phyloP scores from a whole-genome alignment of 2,888 invertebrate species.

The Orthonevra nobilis region DNA sequence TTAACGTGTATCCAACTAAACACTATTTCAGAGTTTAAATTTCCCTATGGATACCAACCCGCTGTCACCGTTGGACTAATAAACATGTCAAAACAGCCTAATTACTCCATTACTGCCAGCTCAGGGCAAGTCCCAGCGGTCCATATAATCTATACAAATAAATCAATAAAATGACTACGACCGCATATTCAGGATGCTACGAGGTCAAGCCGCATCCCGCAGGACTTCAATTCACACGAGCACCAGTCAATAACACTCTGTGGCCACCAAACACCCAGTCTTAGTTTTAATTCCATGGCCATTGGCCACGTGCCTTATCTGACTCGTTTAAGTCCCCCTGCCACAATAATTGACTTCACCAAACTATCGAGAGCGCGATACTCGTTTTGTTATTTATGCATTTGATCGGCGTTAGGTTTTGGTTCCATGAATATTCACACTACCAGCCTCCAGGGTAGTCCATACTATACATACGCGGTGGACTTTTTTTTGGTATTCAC shows the following conservation, averaged over 20 bases:
- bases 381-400: constrained; percentile 41
- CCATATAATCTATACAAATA: constrained; percentile 52
- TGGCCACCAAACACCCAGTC: constrained; percentile 13
- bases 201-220: constrained; percentile 66
- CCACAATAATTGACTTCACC: constrained; percentile 42
- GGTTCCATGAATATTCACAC: constrained; percentile 33
- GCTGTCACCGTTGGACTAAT: constrained; percentile 34
- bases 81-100: constrained; percentile 62
- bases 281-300: constrained; percentile 22
- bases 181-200: constrained; percentile 26
- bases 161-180: constrained; percentile 64
- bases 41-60: neutral
- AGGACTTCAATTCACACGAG: constrained; percentile 50
- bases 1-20: neutral
- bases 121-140: constrained; percentile 10
- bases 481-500: constrained; percentile 25
- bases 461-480: neutral
- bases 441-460: neutral
- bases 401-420: constrained; percentile 27
- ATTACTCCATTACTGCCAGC: constrained; percentile 43
- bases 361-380: constrained; percentile 48
- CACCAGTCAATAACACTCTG: constrained; percentile 26
- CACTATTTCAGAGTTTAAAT: constrained; percentile 1
- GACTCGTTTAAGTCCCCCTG: constrained; percentile 9
- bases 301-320: constrained; percentile 38